phyloP scores from a whole-genome alignment of 2,113 vertebrate species.

The Junco hyemalis region DNA sequence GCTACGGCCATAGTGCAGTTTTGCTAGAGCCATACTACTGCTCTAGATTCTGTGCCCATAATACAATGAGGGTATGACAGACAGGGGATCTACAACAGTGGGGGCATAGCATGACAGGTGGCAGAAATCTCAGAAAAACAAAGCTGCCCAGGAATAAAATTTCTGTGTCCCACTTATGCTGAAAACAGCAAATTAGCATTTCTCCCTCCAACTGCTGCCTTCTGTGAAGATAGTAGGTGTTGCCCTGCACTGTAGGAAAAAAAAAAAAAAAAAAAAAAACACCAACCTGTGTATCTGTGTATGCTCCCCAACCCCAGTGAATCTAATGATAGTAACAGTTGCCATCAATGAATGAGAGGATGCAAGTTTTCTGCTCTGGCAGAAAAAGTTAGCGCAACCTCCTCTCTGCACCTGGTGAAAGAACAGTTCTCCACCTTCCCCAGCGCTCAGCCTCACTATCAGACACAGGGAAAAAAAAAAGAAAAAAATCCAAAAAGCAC shows the following conservation, averaged over 20 bases:
- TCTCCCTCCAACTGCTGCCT: not conserved
- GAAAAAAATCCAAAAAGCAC: not conserved
- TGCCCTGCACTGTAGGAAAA: not conserved
- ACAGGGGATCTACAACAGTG: not conserved
- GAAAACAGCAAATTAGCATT: not conserved
- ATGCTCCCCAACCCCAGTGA: not conserved
- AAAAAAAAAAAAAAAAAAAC: not conserved
- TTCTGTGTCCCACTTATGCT: not conserved
- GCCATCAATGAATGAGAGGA: not conserved
- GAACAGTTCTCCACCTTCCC: not conserved
- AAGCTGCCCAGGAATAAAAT: not conserved
- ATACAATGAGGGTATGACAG: fast-evolving
- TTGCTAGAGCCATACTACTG: not conserved
- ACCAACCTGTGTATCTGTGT: fast-evolving
- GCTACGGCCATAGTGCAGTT: not conserved
- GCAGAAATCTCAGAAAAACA: not conserved
- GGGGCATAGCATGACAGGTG: not conserved
- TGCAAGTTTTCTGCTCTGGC: not conserved
- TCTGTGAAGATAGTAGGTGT: not conserved
- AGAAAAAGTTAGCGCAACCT: not conserved
- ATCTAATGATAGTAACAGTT: not conserved
- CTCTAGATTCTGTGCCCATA: not conserved
- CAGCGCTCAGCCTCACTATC: no score
- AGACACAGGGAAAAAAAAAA: not conserved
- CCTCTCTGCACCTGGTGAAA: not conserved